Conservation (phyloP, 2,797 vertebrate genomes). For the Sebastes vulpes region DNA sequence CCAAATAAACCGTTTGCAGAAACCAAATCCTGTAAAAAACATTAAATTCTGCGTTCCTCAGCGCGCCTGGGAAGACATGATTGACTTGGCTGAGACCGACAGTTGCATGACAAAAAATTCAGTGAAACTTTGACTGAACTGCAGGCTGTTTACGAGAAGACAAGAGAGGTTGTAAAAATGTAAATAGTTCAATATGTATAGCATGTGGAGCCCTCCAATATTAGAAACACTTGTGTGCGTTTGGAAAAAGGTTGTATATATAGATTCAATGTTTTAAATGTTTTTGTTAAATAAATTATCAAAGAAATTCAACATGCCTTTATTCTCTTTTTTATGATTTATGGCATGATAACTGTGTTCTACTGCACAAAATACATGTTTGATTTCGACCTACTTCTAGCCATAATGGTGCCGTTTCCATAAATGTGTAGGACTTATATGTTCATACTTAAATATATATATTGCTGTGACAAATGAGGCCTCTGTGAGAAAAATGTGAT, state of each 20-base stretch:
- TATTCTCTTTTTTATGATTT: background rate
- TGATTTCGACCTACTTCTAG: background rate
- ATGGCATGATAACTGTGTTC: background rate
- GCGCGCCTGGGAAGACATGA: background rate
- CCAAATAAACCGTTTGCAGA: background rate
- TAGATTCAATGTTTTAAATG: background rate
- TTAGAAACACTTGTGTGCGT: background rate
- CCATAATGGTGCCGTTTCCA: background rate
- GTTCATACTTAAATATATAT: background rate
- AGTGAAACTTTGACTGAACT: background rate
- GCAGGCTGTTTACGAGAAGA: background rate
- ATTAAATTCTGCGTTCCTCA: background rate
- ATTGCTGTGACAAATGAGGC: background rate
- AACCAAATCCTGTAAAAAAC: background rate
- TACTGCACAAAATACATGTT: background rate
- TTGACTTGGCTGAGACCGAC: background rate
- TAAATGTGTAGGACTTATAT: background rate
- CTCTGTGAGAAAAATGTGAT: too few species aligned
- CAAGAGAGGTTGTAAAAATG: background rate
- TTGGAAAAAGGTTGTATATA: rapidly evolving
- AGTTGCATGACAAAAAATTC: background rate
- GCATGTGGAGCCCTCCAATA: background rate
- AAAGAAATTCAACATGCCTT: background rate
- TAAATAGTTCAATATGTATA: background rate
- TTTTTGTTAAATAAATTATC: background rate